Evolutionary conservation across 2,888 invertebrate species (phyloP), one percentile per base, ranked within the genome.

Genomic region (Phorcus lineatus): DNA sequence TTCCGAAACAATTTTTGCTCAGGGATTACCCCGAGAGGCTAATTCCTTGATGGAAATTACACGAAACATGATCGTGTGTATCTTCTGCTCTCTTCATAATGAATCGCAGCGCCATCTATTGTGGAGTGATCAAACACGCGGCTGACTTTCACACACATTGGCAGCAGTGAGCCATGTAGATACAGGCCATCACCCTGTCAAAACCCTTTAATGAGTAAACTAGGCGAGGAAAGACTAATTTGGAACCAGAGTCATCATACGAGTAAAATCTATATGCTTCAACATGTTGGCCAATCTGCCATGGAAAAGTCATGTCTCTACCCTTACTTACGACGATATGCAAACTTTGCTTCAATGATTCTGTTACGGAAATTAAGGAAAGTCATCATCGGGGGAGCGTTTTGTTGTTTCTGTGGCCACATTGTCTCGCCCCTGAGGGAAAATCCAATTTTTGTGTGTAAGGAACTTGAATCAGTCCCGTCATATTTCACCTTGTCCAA

Each of bases 31-130:
- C 36, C n/a, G 40, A 70, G 36, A 40, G 36, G 40, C 70, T 70
- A 70, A 70, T 70, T 70, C 40, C 70, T n/a, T 36, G 70, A 70
- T 40, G 70, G 70, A 31, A 31, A 40, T 31, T 40, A 40, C 70
- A 36, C 36, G 40, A 70, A 70, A 70, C 70, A 40, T 70, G 70
- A 70, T 70, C 70, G 31, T 31, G 70, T 70, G 70, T 70, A 31
- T 70, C 70, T 70, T 70, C 70, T 70, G 17, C 31, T 70, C 16
- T 28, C 16, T 16, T 36, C 36, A 31, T 70, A 70, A 70, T 70
- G 70, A 70, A 70, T 70, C 36, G 17, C 31, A 19, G 70, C 70
- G n/a, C 40, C 70, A 17, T 70, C 36, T 40, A 70, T 70, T 70
- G 70, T 70, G 70, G 17, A 40, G 36, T 40, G 70, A 36, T 70